Evolutionary conservation across 2,797 vertebrate species (phyloP), one percentile per base, ranked within the genome.

Genomic region (Lerista edwardsae): DNA sequence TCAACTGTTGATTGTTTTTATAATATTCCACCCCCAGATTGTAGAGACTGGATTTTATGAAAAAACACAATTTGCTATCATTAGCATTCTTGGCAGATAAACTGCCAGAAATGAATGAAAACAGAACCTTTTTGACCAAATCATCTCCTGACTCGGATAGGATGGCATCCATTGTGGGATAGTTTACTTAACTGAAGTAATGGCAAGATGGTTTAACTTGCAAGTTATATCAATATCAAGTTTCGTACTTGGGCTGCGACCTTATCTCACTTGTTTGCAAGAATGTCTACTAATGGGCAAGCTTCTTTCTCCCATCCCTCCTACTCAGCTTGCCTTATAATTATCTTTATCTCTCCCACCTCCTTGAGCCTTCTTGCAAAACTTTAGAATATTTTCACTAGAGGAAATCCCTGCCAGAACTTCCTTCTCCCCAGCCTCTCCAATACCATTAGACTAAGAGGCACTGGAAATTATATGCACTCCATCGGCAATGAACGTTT

Each of bases 1-100:
- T 21, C 17, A 6, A 3, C 3, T 19, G 34, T 21, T 68, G 31
- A 36, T 34, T 74, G 6, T 25, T 44, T 64, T 25, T 10, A 87
- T 71, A n/a, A 91, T 86, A 86, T 71, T 87, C 31, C 75, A 76
- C 91, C 90, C 75, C 57, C 31, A 90, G 72, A 79, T 81, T 86
- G 71, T 3, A 89, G 41, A 83, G 84, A 83, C 80, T 89, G 57
- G 85, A 80, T 78, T 87, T 78, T 85, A 79, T 36, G 62, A 85
- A 1, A 68, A 86, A 77, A 61, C n/a, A 39, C 69, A 82, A 80
- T 0, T 51, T 47, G 77, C 87, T 72, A 82, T 41, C 84, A 59
- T 39, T 62, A 80, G 76, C 83, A 87, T 82, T 65, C 65, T 79
- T 84, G 57, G 82, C 67, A 86, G 67, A 68, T 67, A 90, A 92